phyloP scores from a whole-genome alignment of 2,113 vertebrate genomes.

The Gyps fulvus region DNA sequence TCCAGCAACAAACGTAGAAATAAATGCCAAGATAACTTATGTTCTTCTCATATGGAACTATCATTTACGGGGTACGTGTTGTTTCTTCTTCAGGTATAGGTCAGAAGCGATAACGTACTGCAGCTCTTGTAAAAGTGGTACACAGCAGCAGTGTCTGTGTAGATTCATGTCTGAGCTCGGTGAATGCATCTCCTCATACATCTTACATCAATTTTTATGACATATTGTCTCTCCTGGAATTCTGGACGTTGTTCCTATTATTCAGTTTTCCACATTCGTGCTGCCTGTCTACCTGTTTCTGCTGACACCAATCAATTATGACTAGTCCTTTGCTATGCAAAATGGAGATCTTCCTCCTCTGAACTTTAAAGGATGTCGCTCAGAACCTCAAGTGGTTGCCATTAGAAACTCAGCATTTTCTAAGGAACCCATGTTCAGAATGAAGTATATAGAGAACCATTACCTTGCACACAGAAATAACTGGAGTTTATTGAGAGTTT shows the following conservation, averaged over 20 bases:
- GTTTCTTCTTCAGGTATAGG: not conserved
- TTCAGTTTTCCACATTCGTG: conserved; percentile 24
- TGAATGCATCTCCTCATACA: not conserved
- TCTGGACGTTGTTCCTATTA: not conserved
- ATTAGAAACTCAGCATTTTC: not conserved
- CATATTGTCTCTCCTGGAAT: not conserved
- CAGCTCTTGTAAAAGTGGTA: not conserved
- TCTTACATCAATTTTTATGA: conserved; percentile 10
- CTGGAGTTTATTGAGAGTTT: not conserved
- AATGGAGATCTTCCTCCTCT: not conserved
- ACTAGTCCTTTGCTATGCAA: not conserved
- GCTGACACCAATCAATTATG: not conserved
- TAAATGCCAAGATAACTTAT: not conserved
- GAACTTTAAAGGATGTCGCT: not conserved
- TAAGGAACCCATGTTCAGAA: not conserved
- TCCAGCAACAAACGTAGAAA: not conserved
- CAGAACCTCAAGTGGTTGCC: not conserved
- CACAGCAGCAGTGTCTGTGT: not conserved
- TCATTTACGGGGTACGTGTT: not conserved
- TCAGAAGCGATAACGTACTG: not conserved
- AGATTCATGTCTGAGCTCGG: not conserved
- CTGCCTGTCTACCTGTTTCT: not conserved
- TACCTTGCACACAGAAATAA: not conserved
- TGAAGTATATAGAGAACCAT: not conserved
- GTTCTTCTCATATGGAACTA: not conserved